phyloP scores from a whole-genome alignment of 1,140 invertebrate species.

The Steinernema khuongi region DNA sequence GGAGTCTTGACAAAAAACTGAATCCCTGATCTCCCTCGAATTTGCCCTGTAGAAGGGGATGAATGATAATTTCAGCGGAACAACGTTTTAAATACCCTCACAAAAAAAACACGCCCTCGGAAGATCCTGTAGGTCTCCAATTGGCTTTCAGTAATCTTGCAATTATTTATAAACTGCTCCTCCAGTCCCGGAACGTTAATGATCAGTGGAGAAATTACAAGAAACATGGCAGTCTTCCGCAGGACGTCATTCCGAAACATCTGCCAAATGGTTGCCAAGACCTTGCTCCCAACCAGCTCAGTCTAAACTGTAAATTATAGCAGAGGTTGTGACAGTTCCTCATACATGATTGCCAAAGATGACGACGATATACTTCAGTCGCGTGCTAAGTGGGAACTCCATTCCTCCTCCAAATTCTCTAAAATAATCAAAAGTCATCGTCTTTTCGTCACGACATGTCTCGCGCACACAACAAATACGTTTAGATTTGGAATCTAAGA shows the following conservation, averaged over 20 bases:
- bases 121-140: constrained; percentile 74
- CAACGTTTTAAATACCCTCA: constrained; percentile 58
- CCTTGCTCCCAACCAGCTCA: constrained; percentile 96
- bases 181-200: constrained; percentile 71
- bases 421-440: too few relatives aligned
- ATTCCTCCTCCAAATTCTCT: too few relatives aligned
- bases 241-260: constrained; percentile 67
- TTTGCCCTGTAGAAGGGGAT: constrained; percentile 36
- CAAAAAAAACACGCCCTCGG: constrained; percentile 79
- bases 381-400: too few relatives aligned
- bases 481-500: too few relatives aligned
- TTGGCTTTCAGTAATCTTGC: constrained; percentile 65
- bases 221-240: constrained; percentile 79
- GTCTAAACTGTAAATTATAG: constrained; percentile 63
- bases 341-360: constrained; percentile 61
- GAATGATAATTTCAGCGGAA: background rate
- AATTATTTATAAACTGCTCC: constrained; percentile 59
- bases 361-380: constrained; percentile 60
- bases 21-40: constrained; percentile 56
- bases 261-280: constrained; percentile 92
- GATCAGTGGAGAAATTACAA: constrained; percentile 86
- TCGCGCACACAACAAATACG: too few relatives aligned
- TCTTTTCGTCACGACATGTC: too few relatives aligned
- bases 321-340: constrained; percentile 15
- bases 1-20: constrained; percentile 36